A percentile compares a stretch with the other conserved stretches of the same genome.
phyloP scores from a whole-genome alignment of 1,140 invertebrate genomes.

The Lasioglossum albipes region DNA sequence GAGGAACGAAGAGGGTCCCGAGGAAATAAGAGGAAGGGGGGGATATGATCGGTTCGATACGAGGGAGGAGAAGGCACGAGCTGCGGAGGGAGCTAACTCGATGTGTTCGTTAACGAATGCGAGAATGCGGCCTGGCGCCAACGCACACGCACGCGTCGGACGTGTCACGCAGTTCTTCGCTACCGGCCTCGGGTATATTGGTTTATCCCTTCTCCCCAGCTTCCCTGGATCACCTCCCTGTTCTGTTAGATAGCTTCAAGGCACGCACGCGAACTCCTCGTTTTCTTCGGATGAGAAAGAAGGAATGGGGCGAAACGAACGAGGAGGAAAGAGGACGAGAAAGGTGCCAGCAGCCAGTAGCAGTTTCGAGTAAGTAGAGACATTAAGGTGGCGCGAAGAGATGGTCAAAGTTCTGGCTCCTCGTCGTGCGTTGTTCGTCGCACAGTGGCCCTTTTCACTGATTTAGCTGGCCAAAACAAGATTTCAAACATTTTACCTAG shows the following conservation, averaged over 20 bases:
- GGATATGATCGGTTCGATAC: background rate
- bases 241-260: constrained; percentile 59
- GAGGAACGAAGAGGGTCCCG: background rate
- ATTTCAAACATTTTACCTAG: too few species aligned
- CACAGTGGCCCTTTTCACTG: too few species aligned
- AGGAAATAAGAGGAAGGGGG: background rate
- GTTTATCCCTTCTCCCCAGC: constrained; percentile 53
- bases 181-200: constrained; percentile 44
- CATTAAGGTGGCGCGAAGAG: constrained; percentile 49
- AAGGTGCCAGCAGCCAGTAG: constrained; percentile 41
- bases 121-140: constrained; percentile 79
- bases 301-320: constrained; percentile 28
- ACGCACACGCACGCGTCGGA: constrained; percentile 66
- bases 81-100: constrained; percentile 51
- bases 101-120: constrained; percentile 74
- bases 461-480: too few species aligned
- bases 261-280: constrained; percentile 63
- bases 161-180: constrained; percentile 59
- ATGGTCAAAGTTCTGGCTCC: constrained; percentile 33
- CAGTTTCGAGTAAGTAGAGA: constrained; percentile 50
- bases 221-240: constrained; percentile 55
- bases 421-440: background rate
- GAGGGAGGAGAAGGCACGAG: constrained; percentile 50
- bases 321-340: constrained; percentile 46
- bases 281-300: constrained; percentile 54